A percentile compares a stretch with the other conserved stretches of the same genome.
These are phyloP conservation scores for Lymantria dispar DNA, from an alignment of 2,888 invertebrate species.

Conservation along the genomic window DNA sequence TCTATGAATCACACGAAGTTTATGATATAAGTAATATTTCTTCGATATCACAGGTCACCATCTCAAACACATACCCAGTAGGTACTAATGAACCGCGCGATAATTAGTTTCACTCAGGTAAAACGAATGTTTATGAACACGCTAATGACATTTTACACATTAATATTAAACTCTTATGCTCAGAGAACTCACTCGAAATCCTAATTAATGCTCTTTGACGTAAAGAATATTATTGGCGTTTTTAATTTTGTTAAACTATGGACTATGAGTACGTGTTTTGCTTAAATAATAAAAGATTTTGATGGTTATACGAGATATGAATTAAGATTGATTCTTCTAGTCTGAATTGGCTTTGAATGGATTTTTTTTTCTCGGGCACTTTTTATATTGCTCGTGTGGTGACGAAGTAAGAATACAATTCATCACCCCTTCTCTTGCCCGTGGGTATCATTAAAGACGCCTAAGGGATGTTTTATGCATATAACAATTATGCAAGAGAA, in stretches of 20 bases:
- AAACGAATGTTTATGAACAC: slow-evolving; percentile 7
- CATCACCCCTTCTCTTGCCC: too few relatives aligned
- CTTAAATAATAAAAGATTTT: too few relatives aligned
- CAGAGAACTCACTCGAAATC: slow-evolving; percentile 5
- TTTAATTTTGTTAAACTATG: background rate
- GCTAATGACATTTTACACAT: slow-evolving; percentile 16
- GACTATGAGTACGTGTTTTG: background rate
- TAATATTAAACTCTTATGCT: slow-evolving; percentile 20
- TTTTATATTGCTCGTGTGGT: too few relatives aligned
- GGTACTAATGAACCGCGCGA: slow-evolving; percentile 2
- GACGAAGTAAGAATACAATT: too few relatives aligned
- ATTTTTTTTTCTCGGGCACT: too few relatives aligned
- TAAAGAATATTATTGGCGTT: background rate
- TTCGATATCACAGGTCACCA: background rate
- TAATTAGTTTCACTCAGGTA: slow-evolving; percentile 3
- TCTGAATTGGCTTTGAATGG: too few relatives aligned
- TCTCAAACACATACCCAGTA: background rate
- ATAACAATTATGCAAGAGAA: too few relatives aligned
- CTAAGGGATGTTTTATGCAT: too few relatives aligned
- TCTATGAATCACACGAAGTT: too few relatives aligned
- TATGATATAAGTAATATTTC: background rate
- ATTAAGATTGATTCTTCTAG: background rate
- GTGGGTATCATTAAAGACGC: too few relatives aligned
- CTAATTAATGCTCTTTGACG: slow-evolving; percentile 6
- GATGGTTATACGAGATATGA: background rate